Percentiles rank a stretch among this genome's conserved stretches.
Conservation (phyloP, 2,797 vertebrate species). For the Xiphorhynchus erythropygius region DNA sequence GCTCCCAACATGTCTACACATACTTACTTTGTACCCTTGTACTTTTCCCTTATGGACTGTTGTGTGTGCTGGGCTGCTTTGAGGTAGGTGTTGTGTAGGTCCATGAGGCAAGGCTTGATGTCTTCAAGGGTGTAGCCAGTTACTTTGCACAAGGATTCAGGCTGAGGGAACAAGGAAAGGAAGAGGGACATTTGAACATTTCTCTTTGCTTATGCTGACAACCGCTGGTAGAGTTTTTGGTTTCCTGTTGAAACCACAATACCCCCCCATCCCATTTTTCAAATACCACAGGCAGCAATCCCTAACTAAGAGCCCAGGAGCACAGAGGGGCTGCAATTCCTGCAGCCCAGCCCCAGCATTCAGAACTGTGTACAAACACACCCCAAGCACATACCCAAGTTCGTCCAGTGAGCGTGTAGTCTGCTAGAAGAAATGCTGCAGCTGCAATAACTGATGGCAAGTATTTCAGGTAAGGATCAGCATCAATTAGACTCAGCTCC, state of each 20-base stretch:
- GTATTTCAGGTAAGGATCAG: constrained; percentile 93
- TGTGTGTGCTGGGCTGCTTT: constrained; percentile 88
- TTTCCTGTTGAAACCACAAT: not conserved
- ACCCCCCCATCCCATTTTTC: not conserved
- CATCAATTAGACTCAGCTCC: constrained; percentile 93
- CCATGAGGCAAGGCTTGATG: constrained; percentile 88
- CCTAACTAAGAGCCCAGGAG: not conserved
- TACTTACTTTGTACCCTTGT: constrained; percentile 91
- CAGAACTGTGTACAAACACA: accelerated
- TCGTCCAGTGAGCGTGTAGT: constrained; percentile 82
- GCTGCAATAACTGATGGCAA: constrained; percentile 91
- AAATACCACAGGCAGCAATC: not conserved
- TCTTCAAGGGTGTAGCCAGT: constrained; percentile 87
- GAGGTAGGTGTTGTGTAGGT: constrained; percentile 89
- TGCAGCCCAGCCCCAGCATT: not conserved
- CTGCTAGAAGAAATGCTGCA: constrained; percentile 87
- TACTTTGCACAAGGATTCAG: constrained; percentile 80
- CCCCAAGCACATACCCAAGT: constrained; percentile 62
- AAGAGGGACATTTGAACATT: not conserved
- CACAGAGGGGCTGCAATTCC: not conserved
- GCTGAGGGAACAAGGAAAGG: constrained; percentile 67
- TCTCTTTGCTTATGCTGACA: accelerated
- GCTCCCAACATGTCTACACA: accelerated
- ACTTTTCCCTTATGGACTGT: constrained; percentile 95
- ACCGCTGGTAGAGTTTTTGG: not conserved